Evolutionary conservation across 2,113 vertebrate species (phyloP).

Genomic region (Pholis gunnellus): DNA sequence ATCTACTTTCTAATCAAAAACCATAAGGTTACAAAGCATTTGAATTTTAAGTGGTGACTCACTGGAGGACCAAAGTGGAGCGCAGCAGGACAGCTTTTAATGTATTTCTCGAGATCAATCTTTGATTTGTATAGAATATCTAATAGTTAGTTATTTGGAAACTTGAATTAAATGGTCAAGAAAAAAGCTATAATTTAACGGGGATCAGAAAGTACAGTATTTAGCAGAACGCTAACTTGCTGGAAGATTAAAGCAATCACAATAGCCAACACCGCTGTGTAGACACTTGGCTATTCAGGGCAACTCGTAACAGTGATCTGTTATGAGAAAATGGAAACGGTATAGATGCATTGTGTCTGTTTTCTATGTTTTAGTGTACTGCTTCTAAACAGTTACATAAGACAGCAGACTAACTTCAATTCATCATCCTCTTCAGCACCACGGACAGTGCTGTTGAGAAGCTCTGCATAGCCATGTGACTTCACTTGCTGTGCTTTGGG

Average conservation of each 20-base stretch:
- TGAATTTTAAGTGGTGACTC: conserved; percentile 26
- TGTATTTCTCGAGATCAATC: conserved; percentile 15
- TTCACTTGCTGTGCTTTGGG: neutral
- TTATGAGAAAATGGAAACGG: neutral
- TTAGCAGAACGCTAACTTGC: neutral
- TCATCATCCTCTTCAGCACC: neutral
- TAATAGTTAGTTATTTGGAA: neutral
- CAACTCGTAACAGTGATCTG: neutral
- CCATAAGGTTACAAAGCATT: neutral
- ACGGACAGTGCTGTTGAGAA: neutral
- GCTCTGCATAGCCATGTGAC: neutral
- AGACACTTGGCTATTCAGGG: neutral
- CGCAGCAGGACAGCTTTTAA: conserved; percentile 36
- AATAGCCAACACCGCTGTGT: neutral
- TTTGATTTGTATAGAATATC: neutral
- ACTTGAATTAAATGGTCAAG: neutral
- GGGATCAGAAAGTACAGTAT: neutral
- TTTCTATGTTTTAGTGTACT: neutral
- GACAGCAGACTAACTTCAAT: neutral
- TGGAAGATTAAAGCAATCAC: neutral
- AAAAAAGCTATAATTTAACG: neutral
- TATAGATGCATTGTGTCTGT: neutral
- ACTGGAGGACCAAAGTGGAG: conserved; percentile 18
- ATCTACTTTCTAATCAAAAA: neutral
- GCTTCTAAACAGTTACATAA: neutral